Evolutionary conservation across 2,113 vertebrate species (phyloP), one percentile per base, ranked within the genome.

Genomic region (Pseudorasbora parva): DNA sequence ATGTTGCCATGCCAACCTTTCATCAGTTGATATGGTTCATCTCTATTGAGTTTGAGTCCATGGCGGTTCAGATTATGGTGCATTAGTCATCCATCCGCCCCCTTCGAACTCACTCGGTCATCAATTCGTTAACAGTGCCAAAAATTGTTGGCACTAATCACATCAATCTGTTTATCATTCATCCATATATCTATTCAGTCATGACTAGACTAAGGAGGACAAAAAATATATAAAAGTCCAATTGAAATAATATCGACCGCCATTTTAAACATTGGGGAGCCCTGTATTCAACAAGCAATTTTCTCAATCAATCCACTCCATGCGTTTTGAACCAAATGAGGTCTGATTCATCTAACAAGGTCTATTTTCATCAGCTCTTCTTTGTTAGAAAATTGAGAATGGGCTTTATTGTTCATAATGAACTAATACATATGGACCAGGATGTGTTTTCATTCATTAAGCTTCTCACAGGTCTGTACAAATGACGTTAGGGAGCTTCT

Each of bases 71-170:
- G 8, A 43, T 84, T 54, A 73, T 23, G 49, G 51, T 5, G 4
- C 54, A 64, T 85, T 80, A 54, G 77, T 60, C 47, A 33, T 45
- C 76, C 76, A 84, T 84, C 83, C 73, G 76, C 10, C 43, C 83
- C 27, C 12, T 73, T 25, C 68, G 10, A 41, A 62, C 66, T 71
- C 66, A 41, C 19, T 64, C 8, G 15, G 25, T 47, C 54, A 47
- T 56, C 25, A 41, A 49, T 49, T 30, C 2, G 12, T 12, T n/a
- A n/a, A 23, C 41, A 8, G 3, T 62, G 68, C 68, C 77, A 80
- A 79, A 11, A 85, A 33, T 30, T 30, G 30, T 68, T 57, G 33
- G 17, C 45, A 68, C 6, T 27, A 3, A 77, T 33, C 30, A 27
- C 51, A n/a, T 43, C 62, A 56, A 5, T 59, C 64, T 54, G 25